These are phyloP conservation scores for Spialia ferax DNA, from an alignment of 2,888 invertebrate species.

Conservation along the genomic window DNA sequence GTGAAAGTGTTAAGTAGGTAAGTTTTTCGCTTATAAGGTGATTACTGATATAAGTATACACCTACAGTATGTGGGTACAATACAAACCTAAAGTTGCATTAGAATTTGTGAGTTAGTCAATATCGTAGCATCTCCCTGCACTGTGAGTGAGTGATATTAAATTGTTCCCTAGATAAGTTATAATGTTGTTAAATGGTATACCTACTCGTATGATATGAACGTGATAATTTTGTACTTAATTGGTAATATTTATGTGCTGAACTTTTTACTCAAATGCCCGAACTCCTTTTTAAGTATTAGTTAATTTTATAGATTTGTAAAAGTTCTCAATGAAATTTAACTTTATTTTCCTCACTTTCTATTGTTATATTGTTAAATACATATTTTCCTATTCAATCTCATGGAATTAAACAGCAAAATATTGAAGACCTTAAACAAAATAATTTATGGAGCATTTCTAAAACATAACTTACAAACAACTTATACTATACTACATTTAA, in stretches of 20 bases:
- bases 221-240: slow-evolving; percentile 65
- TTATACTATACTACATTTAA: slow-evolving; percentile 15
- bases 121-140: slow-evolving; percentile 17
- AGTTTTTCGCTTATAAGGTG: slow-evolving; percentile 1
- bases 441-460: slow-evolving; percentile 3
- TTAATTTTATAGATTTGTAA: slow-evolving; percentile 66
- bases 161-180: slow-evolving; percentile 43
- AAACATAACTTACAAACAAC: slow-evolving; percentile 9
- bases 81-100: background rate
- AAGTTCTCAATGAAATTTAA: slow-evolving; percentile 40
- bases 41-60: background rate
- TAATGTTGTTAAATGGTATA: slow-evolving; percentile 46
- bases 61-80: background rate
- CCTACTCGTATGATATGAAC: slow-evolving; percentile 44
- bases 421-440: slow-evolving; percentile 4
- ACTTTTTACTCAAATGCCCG: slow-evolving; percentile 74
- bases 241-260: slow-evolving; percentile 69
- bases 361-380: slow-evolving; percentile 31
- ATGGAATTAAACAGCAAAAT: slow-evolving; percentile 28
- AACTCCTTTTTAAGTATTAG: slow-evolving; percentile 60
- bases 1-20: background rate
- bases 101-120: slow-evolving; percentile 21
- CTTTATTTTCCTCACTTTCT: slow-evolving; percentile 29
- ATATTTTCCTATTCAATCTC: slow-evolving; percentile 32
- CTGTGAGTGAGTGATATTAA: slow-evolving; percentile 37